Evolutionary conservation across 2,888 invertebrate genomes (phyloP).

Genomic region (Ectemnius lituratus): DNA sequence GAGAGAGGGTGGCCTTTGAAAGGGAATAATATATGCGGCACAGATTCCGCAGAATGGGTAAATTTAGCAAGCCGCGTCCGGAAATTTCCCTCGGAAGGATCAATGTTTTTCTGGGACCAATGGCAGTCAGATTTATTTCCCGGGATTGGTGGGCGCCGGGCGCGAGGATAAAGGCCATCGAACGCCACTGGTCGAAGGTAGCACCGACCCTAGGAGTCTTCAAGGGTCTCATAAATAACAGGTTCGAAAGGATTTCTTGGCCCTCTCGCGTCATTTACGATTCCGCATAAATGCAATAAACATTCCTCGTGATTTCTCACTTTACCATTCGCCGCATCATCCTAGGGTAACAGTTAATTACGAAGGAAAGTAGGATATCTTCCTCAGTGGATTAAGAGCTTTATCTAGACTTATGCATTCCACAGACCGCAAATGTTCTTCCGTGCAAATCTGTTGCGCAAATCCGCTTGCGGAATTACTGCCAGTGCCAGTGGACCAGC

Average conservation of each 20-base stretch:
- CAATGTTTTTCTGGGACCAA: conserved; percentile 14
- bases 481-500: conserved; percentile 11
- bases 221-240: conserved; percentile 29
- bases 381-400: too few species aligned
- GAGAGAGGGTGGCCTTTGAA: conserved; percentile 15
- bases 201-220: neutral
- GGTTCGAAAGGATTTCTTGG: conserved; percentile 11
- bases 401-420: too few species aligned
- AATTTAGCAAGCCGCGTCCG: conserved; percentile 8
- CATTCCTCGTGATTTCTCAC: neutral
- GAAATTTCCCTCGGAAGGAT: conserved; percentile 20
- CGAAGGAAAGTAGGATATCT: too few species aligned
- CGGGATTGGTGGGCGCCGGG: conserved; percentile 2
- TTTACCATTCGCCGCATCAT: neutral
- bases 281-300: conserved; percentile 5
- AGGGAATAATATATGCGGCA: conserved; percentile 11
- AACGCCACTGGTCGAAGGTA: conserved; percentile 11
- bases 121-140: conserved; percentile 23
- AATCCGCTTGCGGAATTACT: too few species aligned
- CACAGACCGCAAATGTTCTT: too few species aligned
- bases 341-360: too few species aligned
- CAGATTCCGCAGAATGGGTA: conserved; percentile 19
- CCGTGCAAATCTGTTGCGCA: too few species aligned
- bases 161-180: neutral
- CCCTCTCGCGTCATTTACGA: conserved; percentile 9